Evolutionary conservation across 2,888 invertebrate species (phyloP).

Genomic region (Synergus umbraculus): DNA sequence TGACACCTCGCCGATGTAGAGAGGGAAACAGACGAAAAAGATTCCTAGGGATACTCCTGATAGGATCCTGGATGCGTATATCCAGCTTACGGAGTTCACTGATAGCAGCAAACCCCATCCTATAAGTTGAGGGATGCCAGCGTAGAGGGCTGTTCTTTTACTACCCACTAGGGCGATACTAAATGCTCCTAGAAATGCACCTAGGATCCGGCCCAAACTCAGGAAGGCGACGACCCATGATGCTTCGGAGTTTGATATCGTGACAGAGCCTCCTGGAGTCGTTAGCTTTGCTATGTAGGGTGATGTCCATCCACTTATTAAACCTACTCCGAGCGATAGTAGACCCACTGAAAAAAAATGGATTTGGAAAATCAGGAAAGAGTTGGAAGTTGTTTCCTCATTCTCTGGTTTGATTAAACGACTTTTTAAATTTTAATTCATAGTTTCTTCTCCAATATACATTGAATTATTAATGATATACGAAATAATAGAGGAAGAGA

Average conservation of each 20-base stretch:
- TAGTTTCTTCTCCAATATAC: no score
- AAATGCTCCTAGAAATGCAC: constrained; percentile 60
- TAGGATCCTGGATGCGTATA: constrained; percentile 58
- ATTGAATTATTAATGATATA: neutral
- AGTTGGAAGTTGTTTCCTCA: no score
- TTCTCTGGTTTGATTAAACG: no score
- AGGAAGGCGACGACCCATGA: constrained; percentile 66
- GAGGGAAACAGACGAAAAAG: constrained; percentile 64
- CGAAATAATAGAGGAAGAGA: neutral
- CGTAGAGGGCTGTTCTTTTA: constrained; percentile 58
- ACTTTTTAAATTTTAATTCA: no score
- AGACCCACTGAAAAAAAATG: constrained; percentile 56
- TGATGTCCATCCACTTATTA: constrained; percentile 63
- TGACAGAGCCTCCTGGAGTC: constrained; percentile 53
- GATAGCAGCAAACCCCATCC: constrained; percentile 60
- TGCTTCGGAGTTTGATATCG: constrained; percentile 55
- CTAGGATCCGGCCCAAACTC: constrained; percentile 60
- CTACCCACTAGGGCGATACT: constrained; percentile 57
- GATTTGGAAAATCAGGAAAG: neutral
- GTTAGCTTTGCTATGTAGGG: constrained; percentile 64
- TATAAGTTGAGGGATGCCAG: constrained; percentile 57
- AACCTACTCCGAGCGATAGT: constrained; percentile 60
- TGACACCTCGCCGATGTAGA: constrained; percentile 68
- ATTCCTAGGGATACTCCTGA: constrained; percentile 65
- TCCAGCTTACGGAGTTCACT: constrained; percentile 58